These are phyloP conservation scores for Nymphalis io DNA, from an alignment of 1,140 invertebrate genomes.

Conservation along the genomic window DNA sequence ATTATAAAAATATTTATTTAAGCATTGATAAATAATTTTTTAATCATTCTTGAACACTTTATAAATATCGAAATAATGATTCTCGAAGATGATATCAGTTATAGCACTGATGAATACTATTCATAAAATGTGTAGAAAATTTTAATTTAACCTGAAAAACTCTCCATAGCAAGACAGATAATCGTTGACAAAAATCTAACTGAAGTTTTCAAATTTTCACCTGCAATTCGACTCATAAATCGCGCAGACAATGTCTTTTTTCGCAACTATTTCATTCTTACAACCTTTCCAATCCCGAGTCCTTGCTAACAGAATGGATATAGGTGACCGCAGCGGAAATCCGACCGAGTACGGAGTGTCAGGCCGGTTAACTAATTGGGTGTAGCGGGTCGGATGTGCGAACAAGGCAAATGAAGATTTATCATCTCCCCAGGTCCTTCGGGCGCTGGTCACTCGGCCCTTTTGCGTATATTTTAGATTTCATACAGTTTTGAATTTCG, in stretches of 20 bases:
- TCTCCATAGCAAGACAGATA: background rate
- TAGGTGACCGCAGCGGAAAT: slow-evolving; percentile 74
- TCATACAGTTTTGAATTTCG: slow-evolving; percentile 19
- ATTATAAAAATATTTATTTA: too few species aligned
- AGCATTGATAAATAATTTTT: too few species aligned
- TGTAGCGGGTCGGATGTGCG: slow-evolving; percentile 73
- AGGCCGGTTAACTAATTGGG: slow-evolving; percentile 73
- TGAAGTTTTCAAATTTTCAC: slow-evolving; percentile 10
- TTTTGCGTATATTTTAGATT: slow-evolving; percentile 33
- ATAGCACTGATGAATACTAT: too few species aligned
- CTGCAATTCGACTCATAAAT: slow-evolving; percentile 7
- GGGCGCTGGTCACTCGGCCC: slow-evolving; percentile 32
- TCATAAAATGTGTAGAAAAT: background rate
- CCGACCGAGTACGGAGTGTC: slow-evolving; percentile 54
- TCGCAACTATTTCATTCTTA: slow-evolving; percentile 38
- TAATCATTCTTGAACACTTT: too few species aligned
- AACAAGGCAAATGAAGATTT: slow-evolving; percentile 79
- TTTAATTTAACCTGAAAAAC: background rate
- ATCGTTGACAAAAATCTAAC: slow-evolving; percentile 6
- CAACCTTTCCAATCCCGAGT: slow-evolving; percentile 48
- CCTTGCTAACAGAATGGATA: slow-evolving; percentile 54
- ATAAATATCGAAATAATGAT: too few species aligned
- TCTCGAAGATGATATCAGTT: too few species aligned
- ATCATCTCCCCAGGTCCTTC: slow-evolving; percentile 65
- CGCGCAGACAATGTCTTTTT: slow-evolving; percentile 21